Percentiles rank a stretch among this genome's conserved stretches.
Conservation (phyloP, 2,797 vertebrate genomes). For the Gallinago solitaria region DNA sequence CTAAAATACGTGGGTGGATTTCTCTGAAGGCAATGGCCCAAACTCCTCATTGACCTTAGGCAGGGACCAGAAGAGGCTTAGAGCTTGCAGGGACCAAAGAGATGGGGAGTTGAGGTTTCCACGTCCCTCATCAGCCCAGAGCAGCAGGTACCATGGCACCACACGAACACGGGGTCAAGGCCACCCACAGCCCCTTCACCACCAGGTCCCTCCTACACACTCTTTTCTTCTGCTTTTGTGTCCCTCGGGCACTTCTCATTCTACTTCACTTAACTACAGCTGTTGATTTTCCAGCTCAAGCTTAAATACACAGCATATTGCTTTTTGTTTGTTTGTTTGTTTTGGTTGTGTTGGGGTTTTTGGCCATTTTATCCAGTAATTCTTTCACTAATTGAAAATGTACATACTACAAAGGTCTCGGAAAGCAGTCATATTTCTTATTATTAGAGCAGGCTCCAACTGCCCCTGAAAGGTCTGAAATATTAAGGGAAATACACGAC, state of each 20-base stretch:
- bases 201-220: accelerated
- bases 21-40: background rate
- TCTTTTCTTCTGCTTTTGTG: background rate
- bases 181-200: accelerated
- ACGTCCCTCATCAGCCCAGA: background rate
- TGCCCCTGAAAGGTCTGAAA: background rate
- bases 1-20: background rate
- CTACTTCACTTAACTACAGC: no score
- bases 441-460: background rate
- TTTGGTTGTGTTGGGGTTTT: background rate
- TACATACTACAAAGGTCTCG: background rate
- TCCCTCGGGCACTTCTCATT: background rate
- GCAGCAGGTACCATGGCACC: background rate
- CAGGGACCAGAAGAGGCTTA: accelerated
- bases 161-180: accelerated
- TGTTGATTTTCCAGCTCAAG: background rate
- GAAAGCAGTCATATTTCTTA: background rate
- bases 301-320: no score
- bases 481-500: background rate
- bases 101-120: no score
- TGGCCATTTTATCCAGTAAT: background rate
- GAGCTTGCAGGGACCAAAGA: accelerated
- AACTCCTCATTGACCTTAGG: background rate
- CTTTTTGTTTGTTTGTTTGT: no score
- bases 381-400: background rate